Evolutionary conservation across 2,113 vertebrate species (phyloP), one percentile per base, ranked within the genome.

Genomic region (Lanius collurio): DNA sequence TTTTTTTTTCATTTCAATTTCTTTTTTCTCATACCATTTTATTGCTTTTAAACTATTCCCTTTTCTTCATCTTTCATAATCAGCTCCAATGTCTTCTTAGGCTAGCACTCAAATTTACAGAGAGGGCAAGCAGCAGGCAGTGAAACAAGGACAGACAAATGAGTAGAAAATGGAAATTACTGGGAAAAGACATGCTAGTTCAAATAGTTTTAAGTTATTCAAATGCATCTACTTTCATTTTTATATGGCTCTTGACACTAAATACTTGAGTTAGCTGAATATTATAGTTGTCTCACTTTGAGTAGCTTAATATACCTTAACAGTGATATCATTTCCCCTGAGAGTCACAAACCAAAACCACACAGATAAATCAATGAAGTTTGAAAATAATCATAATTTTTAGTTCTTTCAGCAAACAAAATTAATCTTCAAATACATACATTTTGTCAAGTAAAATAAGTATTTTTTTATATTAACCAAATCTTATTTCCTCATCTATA

Each of bases 21-120:
- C 14, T 93, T 94, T 94, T 86, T 88, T 84, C 93, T 93, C 64
- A 78, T 90, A 86, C 19, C 12, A 59, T 88, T 95, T 91, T 92
- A 95, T 78, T 90, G 82, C 52, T 92, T 91, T 90, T 74, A 70
- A 95, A 56, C 59, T 83, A 86, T 88, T 95, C 59, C 46, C 22
- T 94, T 89, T 95, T 79, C 84, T 90, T 86, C 59, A 63, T 93
- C 55, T 86, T 80, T 95, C 63, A 77, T 49, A 74, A 86, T 88
- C 75, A 90, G 3, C 7, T 70, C 39, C 55, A 88, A 44, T 55
- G 35, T 83, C 47, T 41, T 90, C 47, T 86, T 83, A 67, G 31
- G 35, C 60, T 88, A 88, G 19, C 42, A 81, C 33, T 63, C 30
- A 86, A 56, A 93, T 93, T 80, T 83, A 67, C 47, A 63, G 75